These are phyloP conservation scores for Polypterus senegalus DNA, from an alignment of 2,113 vertebrate genomes.

Conservation along the genomic window DNA sequence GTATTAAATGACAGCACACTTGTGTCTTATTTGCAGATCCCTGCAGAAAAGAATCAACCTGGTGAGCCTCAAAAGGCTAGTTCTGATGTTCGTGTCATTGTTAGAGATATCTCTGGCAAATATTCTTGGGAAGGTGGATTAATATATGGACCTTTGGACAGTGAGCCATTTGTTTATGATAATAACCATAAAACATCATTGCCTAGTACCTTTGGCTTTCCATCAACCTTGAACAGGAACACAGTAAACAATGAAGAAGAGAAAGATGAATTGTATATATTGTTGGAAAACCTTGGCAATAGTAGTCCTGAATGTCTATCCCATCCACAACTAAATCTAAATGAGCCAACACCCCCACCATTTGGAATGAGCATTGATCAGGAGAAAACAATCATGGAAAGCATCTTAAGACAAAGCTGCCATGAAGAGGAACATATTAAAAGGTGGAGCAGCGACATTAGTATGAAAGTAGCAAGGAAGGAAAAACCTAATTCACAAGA, in stretches of 20 bases:
- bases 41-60: constrained; percentile 31
- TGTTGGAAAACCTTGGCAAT: constrained; percentile 71
- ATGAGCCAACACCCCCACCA: constrained; percentile 70
- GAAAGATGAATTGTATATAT: constrained; percentile 63
- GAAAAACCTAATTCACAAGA: constrained; percentile 57
- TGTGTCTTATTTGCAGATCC: constrained; percentile 87
- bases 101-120: constrained; percentile 93
- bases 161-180: constrained; percentile 7
- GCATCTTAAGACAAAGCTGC: constrained; percentile 59
- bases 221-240: too few relatives aligned
- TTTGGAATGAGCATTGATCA: constrained; percentile 71
- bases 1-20: constrained; percentile 92
- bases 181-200: neutral
- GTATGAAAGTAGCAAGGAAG: constrained; percentile 49
- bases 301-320: constrained; percentile 84
- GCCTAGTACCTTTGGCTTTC: constrained; percentile 12
- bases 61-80: constrained; percentile 29
- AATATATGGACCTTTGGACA: constrained; percentile 71
- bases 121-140: constrained; percentile 87
- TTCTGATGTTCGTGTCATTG: constrained; percentile 82
- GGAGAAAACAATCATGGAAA: constrained; percentile 62
- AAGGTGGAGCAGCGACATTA: constrained; percentile 39
- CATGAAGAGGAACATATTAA: constrained; percentile 64
- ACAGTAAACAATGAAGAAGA: constrained; percentile 41
- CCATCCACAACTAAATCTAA: constrained; percentile 64